Evolutionary conservation across 2,797 vertebrate genomes (phyloP).

Genomic region (Anguilla megastoma): DNA sequence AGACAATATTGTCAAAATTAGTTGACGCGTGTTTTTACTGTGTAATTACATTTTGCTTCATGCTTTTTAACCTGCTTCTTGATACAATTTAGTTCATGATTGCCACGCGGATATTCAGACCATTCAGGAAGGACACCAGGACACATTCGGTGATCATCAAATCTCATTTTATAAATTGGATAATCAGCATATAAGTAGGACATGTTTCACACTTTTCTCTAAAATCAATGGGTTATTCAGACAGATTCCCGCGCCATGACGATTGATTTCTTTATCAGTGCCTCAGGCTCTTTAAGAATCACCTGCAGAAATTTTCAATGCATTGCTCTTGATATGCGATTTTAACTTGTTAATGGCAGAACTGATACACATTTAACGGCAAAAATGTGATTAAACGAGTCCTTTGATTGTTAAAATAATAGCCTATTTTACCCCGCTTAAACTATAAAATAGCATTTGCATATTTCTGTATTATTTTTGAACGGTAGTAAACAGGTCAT

Average conservation of each 20-base stretch:
- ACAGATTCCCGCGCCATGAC: constrained; percentile 44
- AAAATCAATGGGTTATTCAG: constrained; percentile 55
- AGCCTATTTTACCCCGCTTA: background rate
- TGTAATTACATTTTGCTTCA: background rate
- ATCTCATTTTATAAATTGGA: background rate
- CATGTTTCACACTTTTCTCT: constrained; percentile 32
- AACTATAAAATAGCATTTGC: too few species aligned
- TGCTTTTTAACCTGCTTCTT: background rate
- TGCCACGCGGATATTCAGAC: background rate
- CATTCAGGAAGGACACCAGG: background rate
- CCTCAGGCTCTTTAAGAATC: background rate
- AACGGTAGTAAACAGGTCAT: too few species aligned
- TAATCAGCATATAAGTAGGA: background rate
- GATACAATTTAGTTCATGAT: background rate
- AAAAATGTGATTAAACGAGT: constrained; percentile 17
- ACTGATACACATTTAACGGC: constrained; percentile 29
- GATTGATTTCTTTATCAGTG: constrained; percentile 11
- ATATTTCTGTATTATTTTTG: too few species aligned
- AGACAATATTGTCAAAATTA: background rate
- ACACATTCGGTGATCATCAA: background rate
- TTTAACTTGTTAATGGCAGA: background rate
- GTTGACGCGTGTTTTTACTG: background rate
- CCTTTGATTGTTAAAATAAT: background rate
- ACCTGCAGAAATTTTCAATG: background rate
- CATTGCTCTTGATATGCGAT: background rate